These are phyloP conservation scores for Poeciliopsis turneri DNA, from an alignment of 2,797 vertebrate genomes.

Conservation along the genomic window DNA sequence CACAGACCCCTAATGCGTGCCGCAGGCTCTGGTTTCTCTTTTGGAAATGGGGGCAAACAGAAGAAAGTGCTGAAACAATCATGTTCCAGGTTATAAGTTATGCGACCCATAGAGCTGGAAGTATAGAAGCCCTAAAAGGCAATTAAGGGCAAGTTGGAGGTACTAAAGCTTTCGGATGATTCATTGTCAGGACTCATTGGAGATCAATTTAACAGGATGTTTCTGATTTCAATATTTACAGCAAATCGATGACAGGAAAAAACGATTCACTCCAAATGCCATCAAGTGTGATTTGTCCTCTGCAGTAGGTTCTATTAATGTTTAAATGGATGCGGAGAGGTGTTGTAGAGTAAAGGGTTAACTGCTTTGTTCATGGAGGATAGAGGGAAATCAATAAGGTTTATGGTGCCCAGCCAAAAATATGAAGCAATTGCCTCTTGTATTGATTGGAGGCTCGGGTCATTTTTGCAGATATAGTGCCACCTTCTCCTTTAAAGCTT, in stretches of 20 bases:
- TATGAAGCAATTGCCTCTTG: conserved; percentile 59
- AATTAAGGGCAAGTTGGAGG: conserved; percentile 39
- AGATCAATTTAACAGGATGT: conserved; percentile 36
- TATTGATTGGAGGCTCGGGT: conserved; percentile 57
- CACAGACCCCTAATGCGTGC: conserved; percentile 63
- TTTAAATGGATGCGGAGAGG: conserved; percentile 22
- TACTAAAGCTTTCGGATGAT: conserved; percentile 21
- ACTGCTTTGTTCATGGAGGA: conserved; percentile 38
- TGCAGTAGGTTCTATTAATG: conserved; percentile 1
- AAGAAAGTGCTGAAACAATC: conserved; percentile 72
- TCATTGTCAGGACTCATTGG: conserved; percentile 27
- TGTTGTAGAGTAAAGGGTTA: conserved; percentile 46
- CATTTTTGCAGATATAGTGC: conserved; percentile 51
- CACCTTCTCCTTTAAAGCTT: conserved; percentile 12
- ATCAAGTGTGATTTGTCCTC: conserved; percentile 23
- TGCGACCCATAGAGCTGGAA: conserved; percentile 36
- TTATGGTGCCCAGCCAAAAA: conserved; percentile 63
- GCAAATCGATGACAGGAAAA: conserved; percentile 20
- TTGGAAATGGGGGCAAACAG: conserved; percentile 49
- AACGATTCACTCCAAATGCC: conserved; percentile 23
- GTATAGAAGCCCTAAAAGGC: conserved; percentile 51
- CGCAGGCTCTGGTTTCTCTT: conserved; percentile 64
- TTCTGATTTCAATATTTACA: conserved; percentile 37
- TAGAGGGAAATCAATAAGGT: conserved; percentile 61
- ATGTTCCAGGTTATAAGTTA: conserved; percentile 63